A percentile compares a stretch with the other conserved stretches of the same genome.
phyloP scores from a whole-genome alignment of 2,113 vertebrate genomes.

The Spheniscus mendiculus region DNA sequence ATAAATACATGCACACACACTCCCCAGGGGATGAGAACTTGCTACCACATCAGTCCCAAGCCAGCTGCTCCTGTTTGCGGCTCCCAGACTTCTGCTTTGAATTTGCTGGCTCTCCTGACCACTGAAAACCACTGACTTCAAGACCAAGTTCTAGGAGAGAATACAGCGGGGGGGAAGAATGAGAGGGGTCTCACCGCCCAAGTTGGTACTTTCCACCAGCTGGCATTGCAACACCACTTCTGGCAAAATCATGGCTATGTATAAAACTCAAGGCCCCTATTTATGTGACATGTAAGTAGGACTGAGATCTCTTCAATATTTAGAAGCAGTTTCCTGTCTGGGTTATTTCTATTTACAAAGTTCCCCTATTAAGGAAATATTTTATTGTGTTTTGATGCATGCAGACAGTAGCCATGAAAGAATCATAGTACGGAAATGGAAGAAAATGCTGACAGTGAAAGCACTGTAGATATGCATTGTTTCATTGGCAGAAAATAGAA shows the following conservation, averaged over 20 bases:
- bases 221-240: not conserved
- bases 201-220: not conserved
- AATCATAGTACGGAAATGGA: not conserved
- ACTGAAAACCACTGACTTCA: not conserved
- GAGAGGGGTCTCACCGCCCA: fast-evolving
- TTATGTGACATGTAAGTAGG: not conserved
- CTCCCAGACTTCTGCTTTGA: not conserved
- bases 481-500: not conserved
- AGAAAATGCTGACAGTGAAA: not conserved
- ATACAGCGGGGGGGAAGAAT: fast-evolving
- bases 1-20: fast-evolving
- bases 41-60: not conserved
- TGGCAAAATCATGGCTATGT: not conserved
- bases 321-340: not conserved
- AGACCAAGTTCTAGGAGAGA: not conserved
- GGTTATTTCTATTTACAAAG: not conserved
- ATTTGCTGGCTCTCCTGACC: not conserved
- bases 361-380: not conserved
- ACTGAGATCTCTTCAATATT: not conserved
- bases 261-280: not conserved
- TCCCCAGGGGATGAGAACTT: not conserved
- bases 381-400: not conserved
- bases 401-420: not conserved
- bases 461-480: not conserved
- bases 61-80: not conserved